Evolutionary conservation across 2,113 vertebrate species (phyloP).

Genomic region (Thryonomys swinderianus): DNA sequence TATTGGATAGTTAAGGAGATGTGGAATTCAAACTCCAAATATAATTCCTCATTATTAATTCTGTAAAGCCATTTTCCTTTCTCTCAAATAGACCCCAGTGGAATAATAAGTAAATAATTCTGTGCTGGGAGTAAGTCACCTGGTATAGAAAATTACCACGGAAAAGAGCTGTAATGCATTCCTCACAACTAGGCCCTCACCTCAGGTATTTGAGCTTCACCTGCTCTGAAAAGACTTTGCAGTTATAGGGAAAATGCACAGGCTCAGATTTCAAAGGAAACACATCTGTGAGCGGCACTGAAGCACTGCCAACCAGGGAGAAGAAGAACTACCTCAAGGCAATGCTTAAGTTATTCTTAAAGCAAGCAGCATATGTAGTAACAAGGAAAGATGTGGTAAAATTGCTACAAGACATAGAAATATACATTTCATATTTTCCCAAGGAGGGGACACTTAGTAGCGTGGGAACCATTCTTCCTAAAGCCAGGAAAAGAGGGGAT

Average conservation of each 20-base stretch:
- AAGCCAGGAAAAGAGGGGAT: too few species aligned
- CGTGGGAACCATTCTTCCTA: too few species aligned
- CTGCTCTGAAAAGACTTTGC: conserved; percentile 54
- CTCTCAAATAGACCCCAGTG: background rate
- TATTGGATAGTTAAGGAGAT: background rate
- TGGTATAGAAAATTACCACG: background rate
- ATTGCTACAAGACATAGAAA: too few species aligned
- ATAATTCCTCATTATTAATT: background rate
- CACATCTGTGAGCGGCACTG: background rate
- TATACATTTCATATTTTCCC: too few species aligned
- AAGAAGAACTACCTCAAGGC: background rate
- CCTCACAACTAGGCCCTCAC: background rate
- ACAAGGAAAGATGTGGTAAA: too few species aligned
- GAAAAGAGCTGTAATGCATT: conserved; percentile 21
- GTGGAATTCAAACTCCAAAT: conserved; percentile 20
- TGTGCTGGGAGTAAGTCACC: background rate
- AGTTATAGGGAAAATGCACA: background rate
- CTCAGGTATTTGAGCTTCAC: conserved; percentile 52
- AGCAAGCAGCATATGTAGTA: too few species aligned
- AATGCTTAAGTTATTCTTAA: too few species aligned
- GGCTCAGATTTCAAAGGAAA: conserved; percentile 74
- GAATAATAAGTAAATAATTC: background rate
- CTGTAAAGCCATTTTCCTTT: background rate
- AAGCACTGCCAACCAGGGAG: conserved; percentile 5
- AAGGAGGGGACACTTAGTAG: too few species aligned